Percentiles rank a stretch among this genome's conserved stretches.
phyloP scores from a whole-genome alignment of 2,888 invertebrate genomes.

The Dioctria linearis region DNA sequence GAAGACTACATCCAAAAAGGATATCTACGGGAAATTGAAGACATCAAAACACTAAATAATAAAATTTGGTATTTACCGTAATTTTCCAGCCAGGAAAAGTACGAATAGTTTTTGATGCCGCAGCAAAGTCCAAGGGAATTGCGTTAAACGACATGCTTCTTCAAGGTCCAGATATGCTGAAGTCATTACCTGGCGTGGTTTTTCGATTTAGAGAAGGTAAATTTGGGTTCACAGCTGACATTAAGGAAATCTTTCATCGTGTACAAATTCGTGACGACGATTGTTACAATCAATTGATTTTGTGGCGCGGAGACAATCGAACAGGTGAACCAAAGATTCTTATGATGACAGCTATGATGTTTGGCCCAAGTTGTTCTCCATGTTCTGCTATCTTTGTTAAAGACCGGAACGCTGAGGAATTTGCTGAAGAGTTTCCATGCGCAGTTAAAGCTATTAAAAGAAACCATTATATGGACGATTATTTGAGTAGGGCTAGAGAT shows the following conservation, averaged over 20 bases:
- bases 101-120: constrained; percentile 64
- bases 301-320: constrained; percentile 60
- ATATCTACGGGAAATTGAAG: constrained; percentile 24
- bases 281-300: constrained; percentile 61
- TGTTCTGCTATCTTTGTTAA: constrained; percentile 59
- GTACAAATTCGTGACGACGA: constrained; percentile 62
- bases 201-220: constrained; percentile 62
- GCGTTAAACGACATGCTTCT: constrained; percentile 62
- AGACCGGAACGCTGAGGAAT: constrained; percentile 55
- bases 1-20: constrained; percentile 47
- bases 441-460: constrained; percentile 55
- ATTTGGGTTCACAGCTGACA: constrained; percentile 63
- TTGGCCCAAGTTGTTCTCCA: constrained; percentile 60
- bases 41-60: background rate
- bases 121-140: constrained; percentile 59
- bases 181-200: constrained; percentile 61
- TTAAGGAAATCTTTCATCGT: constrained; percentile 65
- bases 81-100: constrained; percentile 62
- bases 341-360: constrained; percentile 60
- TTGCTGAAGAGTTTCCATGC: constrained; percentile 45
- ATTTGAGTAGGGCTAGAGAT: constrained; percentile 41
- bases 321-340: constrained; percentile 50
- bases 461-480: constrained; percentile 57
- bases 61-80: constrained; percentile 62
- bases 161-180: constrained; percentile 62